Base-by-base conservation (phyloP, 2,113 vertebrate genomes). In the Monarcha castaneiventris region DNA sequence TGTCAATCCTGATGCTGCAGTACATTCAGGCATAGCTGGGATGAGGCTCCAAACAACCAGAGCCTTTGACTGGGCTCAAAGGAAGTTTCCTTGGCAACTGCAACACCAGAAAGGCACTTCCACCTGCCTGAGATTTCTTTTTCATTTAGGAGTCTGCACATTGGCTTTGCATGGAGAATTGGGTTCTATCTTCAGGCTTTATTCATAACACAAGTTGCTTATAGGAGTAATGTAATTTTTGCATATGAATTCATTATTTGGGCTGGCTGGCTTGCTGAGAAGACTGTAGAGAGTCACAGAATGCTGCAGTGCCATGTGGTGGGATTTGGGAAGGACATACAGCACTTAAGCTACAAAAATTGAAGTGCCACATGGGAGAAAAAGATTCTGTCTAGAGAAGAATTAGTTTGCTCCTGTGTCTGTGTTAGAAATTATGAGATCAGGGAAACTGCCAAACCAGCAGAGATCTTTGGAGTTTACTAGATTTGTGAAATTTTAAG, bases 71-170 rank as follows among this genome's bases (percentile, higher is more conserved):
- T 94, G 87, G 95, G 96, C 96, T 96, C 86, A 96, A 87, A 95
- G 69, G 87, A 97, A 94, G 97, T 98, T 98, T 90, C 97, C 97
- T 79, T 97, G 95, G 97, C 85, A 98, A 98, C 97, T 0, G 5
- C 74, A 94, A 82, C 67, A 49, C 78, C 68, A 87, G 59, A 88
- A 91, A 80, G 43, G 86, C 58, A 91, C 78, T 95, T 92, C 81
- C 88, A 86, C 93, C 84, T 96, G 76, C 84, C 73, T 93, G 90
- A 92, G 86, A 94, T 96, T 95, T 76, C 76, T 92, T 96, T 96
- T 96, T 95, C 92, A 97, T 95, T 94, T 91, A 83, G 73, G 92
- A 93, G 77, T 94, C 92, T 93, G 73, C 73, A 81, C 56, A 13
- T 67, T 3, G 32, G 64, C 72, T 97, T 96, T 91, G 86, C 48